Evolutionary conservation across 1,140 invertebrate genomes (phyloP), one percentile per base, ranked within the genome.

Genomic region (Drosophila serrata): DNA sequence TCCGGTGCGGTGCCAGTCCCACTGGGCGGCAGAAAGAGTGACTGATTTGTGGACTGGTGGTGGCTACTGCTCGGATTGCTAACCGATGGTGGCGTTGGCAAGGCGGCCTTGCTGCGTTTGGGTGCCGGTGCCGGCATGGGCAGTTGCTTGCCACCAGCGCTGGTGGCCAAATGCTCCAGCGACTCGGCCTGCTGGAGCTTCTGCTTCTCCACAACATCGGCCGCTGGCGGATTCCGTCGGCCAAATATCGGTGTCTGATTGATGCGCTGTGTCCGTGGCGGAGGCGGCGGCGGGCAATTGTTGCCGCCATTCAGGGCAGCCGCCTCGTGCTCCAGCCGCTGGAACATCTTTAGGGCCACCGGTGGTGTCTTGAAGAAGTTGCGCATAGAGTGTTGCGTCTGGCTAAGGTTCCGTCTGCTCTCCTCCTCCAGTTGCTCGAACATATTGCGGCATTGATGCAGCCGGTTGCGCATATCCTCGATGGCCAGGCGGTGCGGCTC

Each of bases 221-320:
- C 27, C 11, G 24, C 48, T 19, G 40, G 24, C 2, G 79, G 31
- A 57, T 82, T 78, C 3, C 75, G 60, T 0, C 92, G 62, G 1
- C 86, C 92, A 64, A 92, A 92, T 17, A 92, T 92, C 0, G 92
- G 92, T 6, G 92, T 92, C 59, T 92, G 92, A 86, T 92, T 92
- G 22, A 92, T 88, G 61, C 92, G 87, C 69, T 90, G 86, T 0
- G 85, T 75, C n/a, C 51, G 62, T 5, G 53, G 42, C 9, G 65
- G 57, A 2, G 59, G 40, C 0, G 61, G 48, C 11, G 53, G 35
- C 29, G 40, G 40, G 13, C 59, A 48, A n/a, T 57, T 49, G 37
- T 55, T 45, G 35, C 61, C 61, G 12, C 67, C 73, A 31, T 86
- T 81, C 1, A 78, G 45, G 0, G 53, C 69, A 0, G 69, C 69